These are phyloP conservation scores for Babylonia areolata DNA, from an alignment of 1,140 invertebrate genomes.

Conservation along the genomic window DNA sequence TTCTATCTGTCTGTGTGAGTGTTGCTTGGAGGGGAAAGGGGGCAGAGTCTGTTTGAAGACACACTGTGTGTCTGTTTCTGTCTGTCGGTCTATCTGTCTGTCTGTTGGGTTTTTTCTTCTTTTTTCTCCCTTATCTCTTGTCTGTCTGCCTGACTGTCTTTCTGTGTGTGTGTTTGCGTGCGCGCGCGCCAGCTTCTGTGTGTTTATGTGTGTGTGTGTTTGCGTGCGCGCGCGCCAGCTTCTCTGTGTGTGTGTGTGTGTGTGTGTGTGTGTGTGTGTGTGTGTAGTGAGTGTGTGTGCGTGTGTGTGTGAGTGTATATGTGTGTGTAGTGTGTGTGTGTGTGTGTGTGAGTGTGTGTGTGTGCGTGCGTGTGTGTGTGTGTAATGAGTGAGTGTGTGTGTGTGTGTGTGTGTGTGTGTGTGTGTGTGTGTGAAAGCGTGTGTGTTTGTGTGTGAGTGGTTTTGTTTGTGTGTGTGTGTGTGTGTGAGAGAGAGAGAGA, in stretches of 20 bases:
- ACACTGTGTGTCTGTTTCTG: not conserved
- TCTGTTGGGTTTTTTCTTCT: not conserved
- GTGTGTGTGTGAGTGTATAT: not conserved
- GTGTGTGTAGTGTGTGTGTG: too few species aligned
- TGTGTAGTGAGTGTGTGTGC: not conserved
- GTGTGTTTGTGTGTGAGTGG: not conserved
- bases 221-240: not conserved
- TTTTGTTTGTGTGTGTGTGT: not conserved
- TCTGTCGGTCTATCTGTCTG: too few species aligned
- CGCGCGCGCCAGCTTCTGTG: not conserved
- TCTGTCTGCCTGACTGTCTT: not conserved
- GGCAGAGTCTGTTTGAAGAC: too few species aligned
- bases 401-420: not conserved
- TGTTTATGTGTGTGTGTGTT: not conserved
- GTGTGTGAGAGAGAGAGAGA: not conserved
- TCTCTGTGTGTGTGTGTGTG: not conserved
- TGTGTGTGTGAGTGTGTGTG: conserved; percentile 19
- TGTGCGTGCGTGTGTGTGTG: conserved; percentile 14
- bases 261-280: conserved; percentile 25
- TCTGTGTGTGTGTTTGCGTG: conserved; percentile 23
- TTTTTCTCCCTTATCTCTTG: not conserved
- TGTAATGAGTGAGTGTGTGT: too few species aligned
- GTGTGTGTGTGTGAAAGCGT: not conserved
- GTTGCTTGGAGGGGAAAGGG: too few species aligned
- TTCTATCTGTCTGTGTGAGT: conserved; percentile 29